phyloP scores from a whole-genome alignment of 2,888 invertebrate species.

The Choristoneura rosaceana region DNA sequence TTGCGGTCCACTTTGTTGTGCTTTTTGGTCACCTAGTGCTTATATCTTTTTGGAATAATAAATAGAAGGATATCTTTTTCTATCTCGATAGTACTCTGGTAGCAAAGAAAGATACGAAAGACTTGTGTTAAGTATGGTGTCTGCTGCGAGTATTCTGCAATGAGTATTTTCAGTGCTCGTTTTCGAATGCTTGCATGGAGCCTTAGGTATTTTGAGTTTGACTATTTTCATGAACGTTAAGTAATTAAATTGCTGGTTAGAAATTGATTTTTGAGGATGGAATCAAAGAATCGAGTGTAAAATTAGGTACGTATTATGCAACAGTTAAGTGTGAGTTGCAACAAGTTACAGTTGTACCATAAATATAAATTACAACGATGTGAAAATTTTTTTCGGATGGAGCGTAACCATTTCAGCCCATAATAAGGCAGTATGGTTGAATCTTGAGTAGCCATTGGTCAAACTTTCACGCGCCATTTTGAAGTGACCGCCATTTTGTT shows the following conservation, averaged over 20 bases:
- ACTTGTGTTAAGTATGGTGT: conserved; percentile 17
- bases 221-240: background rate
- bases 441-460: too few relatives aligned
- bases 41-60: too few relatives aligned
- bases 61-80: background rate
- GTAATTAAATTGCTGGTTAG: background rate
- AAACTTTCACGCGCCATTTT: too few relatives aligned
- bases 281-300: background rate
- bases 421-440: too few relatives aligned
- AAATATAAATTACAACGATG: too few relatives aligned
- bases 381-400: too few relatives aligned
- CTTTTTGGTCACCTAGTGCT: background rate
- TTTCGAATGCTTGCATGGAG: background rate
- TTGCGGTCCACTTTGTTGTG: too few relatives aligned
- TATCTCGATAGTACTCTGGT: conserved; percentile 3
- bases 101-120: conserved; percentile 11
- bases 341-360: background rate
- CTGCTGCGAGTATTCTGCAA: background rate
- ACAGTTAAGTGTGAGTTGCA: background rate
- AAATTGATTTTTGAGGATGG: background rate
- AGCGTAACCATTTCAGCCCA: too few relatives aligned
- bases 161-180: conserved; percentile 26
- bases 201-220: background rate
- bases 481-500: too few relatives aligned
- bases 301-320: background rate